Conservation (phyloP, 2,113 vertebrate species). For the Acanthochromis polyacanthus region DNA sequence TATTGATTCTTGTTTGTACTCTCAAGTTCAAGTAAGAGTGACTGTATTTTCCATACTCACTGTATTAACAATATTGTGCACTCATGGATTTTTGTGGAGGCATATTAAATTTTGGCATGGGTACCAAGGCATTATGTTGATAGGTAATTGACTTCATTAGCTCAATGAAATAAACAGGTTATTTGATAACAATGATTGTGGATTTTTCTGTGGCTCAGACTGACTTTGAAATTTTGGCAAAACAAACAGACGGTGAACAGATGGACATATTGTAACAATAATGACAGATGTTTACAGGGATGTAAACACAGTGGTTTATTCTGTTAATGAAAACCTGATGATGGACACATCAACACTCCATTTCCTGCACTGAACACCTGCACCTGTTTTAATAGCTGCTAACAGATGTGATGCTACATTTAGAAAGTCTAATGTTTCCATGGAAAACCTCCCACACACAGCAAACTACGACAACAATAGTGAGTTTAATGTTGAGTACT, state of each 20-base stretch:
- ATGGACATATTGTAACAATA: too few species aligned
- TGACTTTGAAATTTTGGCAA: background rate
- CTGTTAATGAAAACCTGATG: background rate
- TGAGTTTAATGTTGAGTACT: background rate
- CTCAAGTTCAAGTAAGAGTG: slow-evolving; percentile 60
- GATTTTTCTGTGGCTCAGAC: slow-evolving; percentile 11
- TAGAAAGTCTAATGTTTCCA: background rate
- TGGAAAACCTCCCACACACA: background rate
- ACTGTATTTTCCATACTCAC: slow-evolving; percentile 73
- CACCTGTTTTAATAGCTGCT: background rate
- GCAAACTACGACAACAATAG: background rate
- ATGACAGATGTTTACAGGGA: too few species aligned
- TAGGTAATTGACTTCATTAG: slow-evolving; percentile 73
- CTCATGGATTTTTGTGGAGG: slow-evolving; percentile 70
- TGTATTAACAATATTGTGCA: slow-evolving; percentile 79
- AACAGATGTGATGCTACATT: background rate
- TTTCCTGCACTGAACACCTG: background rate
- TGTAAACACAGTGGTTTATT: background rate
- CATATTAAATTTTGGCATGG: slow-evolving; percentile 71
- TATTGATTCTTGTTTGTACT: slow-evolving; percentile 68
- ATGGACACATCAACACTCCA: background rate
- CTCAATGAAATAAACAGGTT: slow-evolving; percentile 77
- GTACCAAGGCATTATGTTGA: slow-evolving; percentile 76
- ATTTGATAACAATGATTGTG: slow-evolving; percentile 61
- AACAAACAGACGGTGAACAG: background rate